These are phyloP conservation scores for Serranus cabrilla DNA, from an alignment of 2,797 vertebrate species.

Conservation along the genomic window DNA sequence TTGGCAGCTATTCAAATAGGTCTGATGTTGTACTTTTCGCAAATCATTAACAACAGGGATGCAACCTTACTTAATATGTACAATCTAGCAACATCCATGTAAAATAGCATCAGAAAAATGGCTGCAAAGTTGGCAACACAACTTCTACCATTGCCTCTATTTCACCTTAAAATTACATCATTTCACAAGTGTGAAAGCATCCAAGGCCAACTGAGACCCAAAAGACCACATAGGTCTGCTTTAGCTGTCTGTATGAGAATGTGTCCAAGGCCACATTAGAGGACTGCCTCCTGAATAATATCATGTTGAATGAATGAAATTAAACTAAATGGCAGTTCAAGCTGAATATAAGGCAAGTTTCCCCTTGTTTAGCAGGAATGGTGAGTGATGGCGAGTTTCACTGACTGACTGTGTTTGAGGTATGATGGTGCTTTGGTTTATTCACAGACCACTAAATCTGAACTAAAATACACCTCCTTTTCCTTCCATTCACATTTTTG, in stretches of 20 bases:
- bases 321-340: background rate
- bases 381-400: background rate
- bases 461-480: too few relatives aligned
- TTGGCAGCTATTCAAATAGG: background rate
- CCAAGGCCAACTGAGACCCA: too few relatives aligned
- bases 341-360: background rate
- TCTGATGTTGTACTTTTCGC: background rate
- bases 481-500: background rate
- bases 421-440: background rate
- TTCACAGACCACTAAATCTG: background rate
- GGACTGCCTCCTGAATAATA: background rate
- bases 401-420: background rate
- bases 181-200: too few relatives aligned
- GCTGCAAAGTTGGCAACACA: background rate
- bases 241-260: too few relatives aligned
- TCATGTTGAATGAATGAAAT: background rate
- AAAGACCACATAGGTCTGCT: too few relatives aligned
- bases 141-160: too few relatives aligned
- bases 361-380: background rate
- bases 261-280: too few relatives aligned
- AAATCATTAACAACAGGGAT: background rate
- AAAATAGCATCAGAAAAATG: background rate
- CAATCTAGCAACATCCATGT: background rate
- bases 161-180: too few relatives aligned
- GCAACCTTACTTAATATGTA: background rate